Conservation (phyloP, 2,888 invertebrate species). For the Rhabditophanes sp. region DNA sequence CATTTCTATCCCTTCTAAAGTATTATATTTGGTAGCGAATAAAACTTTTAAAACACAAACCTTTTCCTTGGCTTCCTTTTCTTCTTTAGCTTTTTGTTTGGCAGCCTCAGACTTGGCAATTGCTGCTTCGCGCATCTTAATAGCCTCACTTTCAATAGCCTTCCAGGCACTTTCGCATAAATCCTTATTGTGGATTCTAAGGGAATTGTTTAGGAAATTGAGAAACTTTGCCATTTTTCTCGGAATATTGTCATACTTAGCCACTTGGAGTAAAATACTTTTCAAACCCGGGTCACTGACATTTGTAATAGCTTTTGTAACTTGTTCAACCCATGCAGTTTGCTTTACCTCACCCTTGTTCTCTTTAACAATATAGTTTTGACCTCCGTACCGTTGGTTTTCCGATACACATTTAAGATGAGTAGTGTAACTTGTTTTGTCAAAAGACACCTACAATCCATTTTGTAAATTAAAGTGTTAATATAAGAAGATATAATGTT, state of each 20-base stretch:
- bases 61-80: slow-evolving; percentile 1
- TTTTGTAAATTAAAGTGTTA: no score
- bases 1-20: no score
- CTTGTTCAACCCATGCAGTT: slow-evolving; percentile 46
- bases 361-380: slow-evolving; percentile 45
- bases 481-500: slow-evolving; percentile 1
- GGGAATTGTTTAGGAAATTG: slow-evolving; percentile 32
- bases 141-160: slow-evolving; percentile 24
- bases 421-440: slow-evolving; percentile 60
- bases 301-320: slow-evolving; percentile 31
- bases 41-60: not conserved
- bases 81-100: slow-evolving; percentile 1
- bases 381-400: slow-evolving; percentile 65
- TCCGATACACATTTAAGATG: slow-evolving; percentile 74
- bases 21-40: slow-evolving; percentile 7
- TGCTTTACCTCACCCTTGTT: slow-evolving; percentile 48
- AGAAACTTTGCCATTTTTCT: slow-evolving; percentile 40
- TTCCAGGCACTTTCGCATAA: slow-evolving; percentile 21
- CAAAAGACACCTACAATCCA: slow-evolving; percentile 54
- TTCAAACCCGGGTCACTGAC: slow-evolving; percentile 23
- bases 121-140: slow-evolving; percentile 23
- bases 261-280: slow-evolving; percentile 20
- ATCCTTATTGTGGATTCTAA: slow-evolving; percentile 13
- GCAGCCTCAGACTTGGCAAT: slow-evolving; percentile 11
- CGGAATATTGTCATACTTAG: slow-evolving; percentile 28